phyloP scores from a whole-genome alignment of 2,888 invertebrate genomes.

The Mythimna lalbum region DNA sequence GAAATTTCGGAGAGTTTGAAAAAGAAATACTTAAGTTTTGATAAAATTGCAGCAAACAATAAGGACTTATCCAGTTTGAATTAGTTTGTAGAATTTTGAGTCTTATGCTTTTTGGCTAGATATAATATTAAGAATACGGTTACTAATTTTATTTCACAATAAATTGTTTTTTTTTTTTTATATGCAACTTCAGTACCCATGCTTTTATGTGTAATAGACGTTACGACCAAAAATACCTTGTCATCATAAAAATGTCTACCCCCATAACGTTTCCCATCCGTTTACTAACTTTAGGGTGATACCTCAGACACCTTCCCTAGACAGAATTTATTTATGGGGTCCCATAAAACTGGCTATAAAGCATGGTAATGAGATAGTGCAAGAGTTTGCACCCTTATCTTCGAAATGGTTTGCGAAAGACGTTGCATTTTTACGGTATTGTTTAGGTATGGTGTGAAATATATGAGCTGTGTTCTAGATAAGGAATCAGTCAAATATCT shows the following conservation, averaged over 20 bases:
- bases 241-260: conserved; percentile 23
- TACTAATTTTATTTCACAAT: too few relatives aligned
- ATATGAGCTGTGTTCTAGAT: not conserved
- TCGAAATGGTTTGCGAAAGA: conserved; percentile 12
- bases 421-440: conserved; percentile 2
- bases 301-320: conserved; percentile 32
- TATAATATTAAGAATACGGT: too few relatives aligned
- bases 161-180: too few relatives aligned
- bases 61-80: too few relatives aligned
- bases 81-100: too few relatives aligned
- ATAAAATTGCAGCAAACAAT: too few relatives aligned
- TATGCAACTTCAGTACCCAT: too few relatives aligned
- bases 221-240: conserved; percentile 1
- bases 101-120: too few relatives aligned
- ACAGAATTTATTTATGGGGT: conserved; percentile 43
- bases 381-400: conserved; percentile 31
- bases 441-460: not conserved
- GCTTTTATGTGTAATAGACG: not conserved
- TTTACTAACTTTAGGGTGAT: conserved; percentile 28
- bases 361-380: conserved; percentile 40
- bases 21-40: too few relatives aligned
- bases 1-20: too few relatives aligned
- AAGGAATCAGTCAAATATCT: too few relatives aligned
- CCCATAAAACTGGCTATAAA: conserved; percentile 58
- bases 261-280: conserved; percentile 31